Evolutionary conservation across 2,797 vertebrate genomes (phyloP).

Genomic region (Euphonia xanthogaster): DNA sequence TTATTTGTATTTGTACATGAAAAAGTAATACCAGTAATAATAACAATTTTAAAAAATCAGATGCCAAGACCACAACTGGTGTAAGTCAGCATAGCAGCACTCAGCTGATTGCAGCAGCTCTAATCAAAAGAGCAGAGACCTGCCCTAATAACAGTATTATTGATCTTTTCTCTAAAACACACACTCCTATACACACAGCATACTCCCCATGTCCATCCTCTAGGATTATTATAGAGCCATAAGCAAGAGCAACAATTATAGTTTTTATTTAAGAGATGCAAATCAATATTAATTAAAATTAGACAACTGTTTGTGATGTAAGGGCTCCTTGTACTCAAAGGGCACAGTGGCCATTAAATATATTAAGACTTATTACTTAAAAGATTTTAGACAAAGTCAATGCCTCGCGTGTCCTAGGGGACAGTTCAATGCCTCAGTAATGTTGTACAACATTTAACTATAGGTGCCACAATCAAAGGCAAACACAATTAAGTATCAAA

Average conservation of each 20-base stretch:
- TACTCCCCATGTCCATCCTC: not conserved
- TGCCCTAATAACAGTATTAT: slow-evolving; percentile 31
- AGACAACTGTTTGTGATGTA: slow-evolving; percentile 87
- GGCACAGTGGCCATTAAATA: slow-evolving; percentile 84
- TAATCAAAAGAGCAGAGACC: slow-evolving; percentile 13
- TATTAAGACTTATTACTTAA: slow-evolving; percentile 84
- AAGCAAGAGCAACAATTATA: slow-evolving; percentile 39
- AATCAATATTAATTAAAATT: slow-evolving; percentile 95
- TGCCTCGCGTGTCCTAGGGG: slow-evolving; percentile 77
- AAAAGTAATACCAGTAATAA: not conserved
- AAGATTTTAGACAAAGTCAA: slow-evolving; percentile 82
- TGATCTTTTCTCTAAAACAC: slow-evolving; percentile 43
- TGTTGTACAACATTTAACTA: slow-evolving; percentile 72
- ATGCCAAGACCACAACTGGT: not conserved
- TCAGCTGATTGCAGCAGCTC: not conserved
- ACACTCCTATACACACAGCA: not conserved
- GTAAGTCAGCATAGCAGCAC: not conserved
- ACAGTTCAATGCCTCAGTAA: slow-evolving; percentile 74
- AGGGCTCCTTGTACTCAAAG: slow-evolving; percentile 76
- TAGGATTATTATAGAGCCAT: slow-evolving; percentile 29
- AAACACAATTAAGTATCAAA: slow-evolving; percentile 88
- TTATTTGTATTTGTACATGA: not conserved
- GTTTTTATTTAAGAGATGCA: slow-evolving; percentile 81
- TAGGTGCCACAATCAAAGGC: slow-evolving; percentile 81
- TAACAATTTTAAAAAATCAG: not conserved